A percentile compares a stretch with the other conserved stretches of the same genome.
phyloP scores from a whole-genome alignment of 2,113 vertebrate species.

The Saguinus imperator region DNA sequence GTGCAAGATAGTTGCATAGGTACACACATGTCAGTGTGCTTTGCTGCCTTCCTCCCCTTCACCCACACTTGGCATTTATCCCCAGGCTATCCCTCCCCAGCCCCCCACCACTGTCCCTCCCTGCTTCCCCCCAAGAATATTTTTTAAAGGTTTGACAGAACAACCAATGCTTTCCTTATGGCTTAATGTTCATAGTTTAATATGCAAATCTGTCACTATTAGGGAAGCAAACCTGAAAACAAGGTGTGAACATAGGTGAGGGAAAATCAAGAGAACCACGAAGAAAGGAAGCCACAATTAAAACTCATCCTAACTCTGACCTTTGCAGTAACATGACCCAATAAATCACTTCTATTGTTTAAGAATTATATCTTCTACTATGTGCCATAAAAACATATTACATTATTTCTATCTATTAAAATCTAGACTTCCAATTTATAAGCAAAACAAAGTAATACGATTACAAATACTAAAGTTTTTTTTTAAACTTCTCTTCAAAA shows the following conservation, averaged over 20 bases:
- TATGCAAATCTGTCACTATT: not conserved
- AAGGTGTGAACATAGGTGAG: not conserved
- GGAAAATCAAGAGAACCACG: not conserved
- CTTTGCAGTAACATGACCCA: not conserved
- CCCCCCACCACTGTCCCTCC: too few relatives aligned
- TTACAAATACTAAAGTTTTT: not conserved
- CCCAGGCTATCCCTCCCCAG: too few relatives aligned
- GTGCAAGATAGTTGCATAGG: too few relatives aligned
- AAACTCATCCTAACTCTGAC: not conserved
- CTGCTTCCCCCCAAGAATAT: not conserved
- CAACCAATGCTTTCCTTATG: not conserved
- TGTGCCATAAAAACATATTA: not conserved
- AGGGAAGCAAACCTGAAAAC: not conserved
- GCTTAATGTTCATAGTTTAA: conserved; percentile 12
- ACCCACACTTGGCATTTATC: too few relatives aligned
- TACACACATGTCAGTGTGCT: too few relatives aligned
- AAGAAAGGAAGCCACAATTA: not conserved
- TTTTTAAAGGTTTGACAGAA: conserved; percentile 29
- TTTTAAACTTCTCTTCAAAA: not conserved
- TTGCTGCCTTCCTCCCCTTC: too few relatives aligned
- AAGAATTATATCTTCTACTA: not conserved
- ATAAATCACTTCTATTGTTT: not conserved
- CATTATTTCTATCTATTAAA: not conserved
- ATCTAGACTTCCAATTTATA: not conserved
- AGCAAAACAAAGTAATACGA: not conserved